Conservation (phyloP, 2,888 invertebrate species). For the Pecten maximus region DNA sequence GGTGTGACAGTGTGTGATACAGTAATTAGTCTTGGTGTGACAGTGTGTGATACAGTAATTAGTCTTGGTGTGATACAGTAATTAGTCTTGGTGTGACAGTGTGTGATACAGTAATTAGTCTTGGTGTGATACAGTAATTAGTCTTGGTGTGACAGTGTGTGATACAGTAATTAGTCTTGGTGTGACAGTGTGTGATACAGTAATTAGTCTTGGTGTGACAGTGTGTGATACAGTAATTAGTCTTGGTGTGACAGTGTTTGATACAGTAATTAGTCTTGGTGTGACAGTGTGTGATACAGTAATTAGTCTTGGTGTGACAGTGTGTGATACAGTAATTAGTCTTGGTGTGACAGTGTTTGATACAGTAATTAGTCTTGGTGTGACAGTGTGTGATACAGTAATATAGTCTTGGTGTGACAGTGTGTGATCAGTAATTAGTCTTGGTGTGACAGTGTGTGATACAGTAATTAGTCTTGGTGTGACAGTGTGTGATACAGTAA, state of each 20-base stretch:
- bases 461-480: neutral
- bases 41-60: too few species aligned
- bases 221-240: too few species aligned
- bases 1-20: too few species aligned
- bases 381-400: neutral
- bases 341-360: neutral
- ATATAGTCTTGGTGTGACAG: neutral
- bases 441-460: neutral
- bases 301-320: neutral
- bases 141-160: too few species aligned
- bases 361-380: neutral
- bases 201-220: neutral
- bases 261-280: neutral
- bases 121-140: too few species aligned
- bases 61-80: too few species aligned
- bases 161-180: too few species aligned
- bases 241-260: neutral
- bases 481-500: conserved; percentile 4
- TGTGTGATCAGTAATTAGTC: neutral
- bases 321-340: neutral
- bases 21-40: too few species aligned
- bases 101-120: neutral
- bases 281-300: neutral
- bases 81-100: neutral
- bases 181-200: neutral